Evolutionary conservation across 2,888 invertebrate genomes (phyloP).

Genomic region (Epinotia bilunana): DNA sequence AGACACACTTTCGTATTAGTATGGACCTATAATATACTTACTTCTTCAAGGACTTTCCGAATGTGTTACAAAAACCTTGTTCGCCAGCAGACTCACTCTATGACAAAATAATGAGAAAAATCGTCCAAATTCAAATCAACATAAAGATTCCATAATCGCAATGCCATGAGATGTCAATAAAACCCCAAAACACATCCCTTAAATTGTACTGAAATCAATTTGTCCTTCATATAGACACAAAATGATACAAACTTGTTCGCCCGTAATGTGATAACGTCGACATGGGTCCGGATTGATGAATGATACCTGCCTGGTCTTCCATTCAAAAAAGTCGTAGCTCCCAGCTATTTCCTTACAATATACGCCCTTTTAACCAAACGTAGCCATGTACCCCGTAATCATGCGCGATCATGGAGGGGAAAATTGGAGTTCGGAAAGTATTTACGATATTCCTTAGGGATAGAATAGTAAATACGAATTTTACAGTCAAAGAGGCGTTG

Average conservation of each 20-base stretch:
- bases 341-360: neutral
- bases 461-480: conserved; percentile 17
- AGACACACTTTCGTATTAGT: too few species aligned
- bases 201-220: conserved; percentile 11
- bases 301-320: conserved; percentile 19
- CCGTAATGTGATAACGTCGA: conserved; percentile 10
- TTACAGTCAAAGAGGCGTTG: neutral
- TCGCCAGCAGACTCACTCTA: too few species aligned
- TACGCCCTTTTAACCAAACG: neutral
- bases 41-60: too few species aligned
- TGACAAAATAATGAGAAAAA: too few species aligned
- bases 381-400: conserved; percentile 24
- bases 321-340: neutral
- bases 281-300: conserved; percentile 35
- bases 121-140: too few species aligned
- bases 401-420: conserved; percentile 41
- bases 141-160: too few species aligned
- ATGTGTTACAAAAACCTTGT: too few species aligned
- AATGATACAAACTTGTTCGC: conserved; percentile 5
- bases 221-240: conserved; percentile 4
- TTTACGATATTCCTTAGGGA: conserved; percentile 24
- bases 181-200: neutral
- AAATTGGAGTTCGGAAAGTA: conserved; percentile 36
- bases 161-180: neutral
- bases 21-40: too few species aligned